Percentiles rank a stretch among this genome's conserved stretches.
These are phyloP conservation scores for Harmothoe impar DNA, from an alignment of 2,888 invertebrate genomes.

Conservation along the genomic window DNA sequence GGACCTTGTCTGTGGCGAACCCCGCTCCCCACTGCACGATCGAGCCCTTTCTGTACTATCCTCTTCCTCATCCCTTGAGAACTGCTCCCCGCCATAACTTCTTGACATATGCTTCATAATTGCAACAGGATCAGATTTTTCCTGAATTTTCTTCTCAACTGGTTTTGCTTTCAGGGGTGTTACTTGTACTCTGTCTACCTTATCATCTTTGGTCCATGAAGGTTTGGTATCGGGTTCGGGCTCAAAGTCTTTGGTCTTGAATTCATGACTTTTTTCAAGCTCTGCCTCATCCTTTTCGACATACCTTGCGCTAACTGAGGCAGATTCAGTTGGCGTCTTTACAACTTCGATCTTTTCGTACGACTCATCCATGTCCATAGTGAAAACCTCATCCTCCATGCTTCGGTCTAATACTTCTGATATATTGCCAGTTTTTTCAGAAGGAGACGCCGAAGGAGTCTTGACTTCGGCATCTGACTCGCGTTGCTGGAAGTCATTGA, in stretches of 20 bases:
- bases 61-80: not conserved
- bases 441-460: not conserved
- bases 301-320: not conserved
- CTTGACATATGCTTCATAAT: conserved; percentile 50
- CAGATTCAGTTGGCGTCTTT: not conserved
- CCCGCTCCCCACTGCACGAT: conserved; percentile 38
- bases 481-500: not conserved
- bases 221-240: not conserved
- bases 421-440: conserved; percentile 6
- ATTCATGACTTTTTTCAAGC: not conserved
- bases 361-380: conserved; percentile 59
- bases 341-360: conserved; percentile 4
- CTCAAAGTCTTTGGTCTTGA: not conserved
- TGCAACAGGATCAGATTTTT: conserved; percentile 30
- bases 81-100: conserved; percentile 46
- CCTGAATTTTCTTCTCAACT: not conserved
- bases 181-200: not conserved
- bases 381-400: conserved; percentile 51
- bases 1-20: not conserved
- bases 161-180: not conserved
- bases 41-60: not conserved
- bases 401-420: not conserved
- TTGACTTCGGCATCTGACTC: not conserved
- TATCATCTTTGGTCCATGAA: not conserved
- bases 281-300: not conserved